These are phyloP conservation scores for Cylindroiulus punctatus DNA, from an alignment of 2,888 invertebrate species.

Conservation along the genomic window DNA sequence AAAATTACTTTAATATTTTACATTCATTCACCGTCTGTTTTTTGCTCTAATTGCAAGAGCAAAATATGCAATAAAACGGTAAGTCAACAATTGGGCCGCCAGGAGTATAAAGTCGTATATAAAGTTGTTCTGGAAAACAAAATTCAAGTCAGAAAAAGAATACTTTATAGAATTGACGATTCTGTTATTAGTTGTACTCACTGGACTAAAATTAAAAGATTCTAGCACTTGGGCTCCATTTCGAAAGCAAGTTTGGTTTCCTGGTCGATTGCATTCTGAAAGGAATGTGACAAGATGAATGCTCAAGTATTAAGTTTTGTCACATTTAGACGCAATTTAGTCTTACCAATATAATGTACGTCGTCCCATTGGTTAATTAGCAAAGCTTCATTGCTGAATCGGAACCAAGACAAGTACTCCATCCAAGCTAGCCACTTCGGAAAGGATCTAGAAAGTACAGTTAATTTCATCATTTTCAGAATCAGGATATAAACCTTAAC, in stretches of 20 bases:
- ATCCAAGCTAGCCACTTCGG: conserved; percentile 63
- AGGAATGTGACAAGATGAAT: neutral
- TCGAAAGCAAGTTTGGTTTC: conserved; percentile 49
- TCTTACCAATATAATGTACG: conserved; percentile 62
- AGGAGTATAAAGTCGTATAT: conserved; percentile 51
- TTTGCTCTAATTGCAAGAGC: conserved; percentile 53
- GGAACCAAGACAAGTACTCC: conserved; percentile 66
- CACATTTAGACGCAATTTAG: neutral
- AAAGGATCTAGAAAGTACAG: conserved; percentile 61
- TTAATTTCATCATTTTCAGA: no score
- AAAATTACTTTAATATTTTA: neutral
- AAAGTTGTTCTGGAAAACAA: conserved; percentile 48
- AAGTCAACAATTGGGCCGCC: conserved; percentile 33
- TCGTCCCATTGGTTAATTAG: conserved; percentile 66
- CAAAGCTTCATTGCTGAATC: conserved; percentile 65
- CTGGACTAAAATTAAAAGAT: conserved; percentile 50
- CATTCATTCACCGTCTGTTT: conserved; percentile 37
- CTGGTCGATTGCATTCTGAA: conserved; percentile 55
- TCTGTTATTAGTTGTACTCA: conserved; percentile 8
- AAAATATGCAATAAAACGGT: conserved; percentile 53
- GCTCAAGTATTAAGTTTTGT: neutral
- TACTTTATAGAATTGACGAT: neutral
- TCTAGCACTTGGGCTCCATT: conserved; percentile 50
- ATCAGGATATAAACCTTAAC: no score
- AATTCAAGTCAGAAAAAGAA: no score